A percentile compares a stretch with the other conserved stretches of the same genome.
These are phyloP conservation scores for Cybosia mesomella DNA, from an alignment of 2,888 invertebrate genomes.

Conservation along the genomic window DNA sequence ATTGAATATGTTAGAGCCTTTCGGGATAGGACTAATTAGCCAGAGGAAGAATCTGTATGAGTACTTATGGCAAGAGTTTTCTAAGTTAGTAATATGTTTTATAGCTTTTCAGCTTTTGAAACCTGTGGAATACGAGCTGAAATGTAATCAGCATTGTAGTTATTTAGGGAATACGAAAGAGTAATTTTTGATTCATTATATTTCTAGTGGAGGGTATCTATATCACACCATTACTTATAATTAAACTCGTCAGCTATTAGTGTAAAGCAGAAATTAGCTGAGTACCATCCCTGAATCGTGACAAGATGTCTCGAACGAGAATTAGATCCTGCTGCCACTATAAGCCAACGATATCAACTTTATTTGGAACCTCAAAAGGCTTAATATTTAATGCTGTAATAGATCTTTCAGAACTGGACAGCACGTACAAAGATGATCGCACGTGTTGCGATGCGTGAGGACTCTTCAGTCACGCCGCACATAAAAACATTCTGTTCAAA, in stretches of 20 bases:
- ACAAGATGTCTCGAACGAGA: slow-evolving; percentile 65
- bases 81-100: too few species aligned
- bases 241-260: neutral
- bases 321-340: slow-evolving; percentile 68
- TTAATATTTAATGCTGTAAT: slow-evolving; percentile 21
- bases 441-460: slow-evolving; percentile 68
- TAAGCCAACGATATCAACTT: slow-evolving; percentile 47
- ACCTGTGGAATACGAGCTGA: too few species aligned
- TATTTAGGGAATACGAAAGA: neutral
- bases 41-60: too few species aligned
- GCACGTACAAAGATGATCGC: slow-evolving; percentile 56
- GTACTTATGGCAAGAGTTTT: too few species aligned
- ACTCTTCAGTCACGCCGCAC: slow-evolving; percentile 67
- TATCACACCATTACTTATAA: neutral
- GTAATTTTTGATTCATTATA: too few species aligned
- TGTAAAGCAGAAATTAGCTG: neutral
- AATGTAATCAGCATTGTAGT: too few species aligned
- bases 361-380: slow-evolving; percentile 42
- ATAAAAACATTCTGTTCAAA: slow-evolving; percentile 58
- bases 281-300: slow-evolving; percentile 64
- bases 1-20: too few species aligned
- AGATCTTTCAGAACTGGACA: slow-evolving; percentile 46
- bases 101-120: too few species aligned
- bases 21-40: too few species aligned
- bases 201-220: neutral